Conservation (phyloP, 2,113 vertebrate genomes). For the Muntiacus muntjak region DNA sequence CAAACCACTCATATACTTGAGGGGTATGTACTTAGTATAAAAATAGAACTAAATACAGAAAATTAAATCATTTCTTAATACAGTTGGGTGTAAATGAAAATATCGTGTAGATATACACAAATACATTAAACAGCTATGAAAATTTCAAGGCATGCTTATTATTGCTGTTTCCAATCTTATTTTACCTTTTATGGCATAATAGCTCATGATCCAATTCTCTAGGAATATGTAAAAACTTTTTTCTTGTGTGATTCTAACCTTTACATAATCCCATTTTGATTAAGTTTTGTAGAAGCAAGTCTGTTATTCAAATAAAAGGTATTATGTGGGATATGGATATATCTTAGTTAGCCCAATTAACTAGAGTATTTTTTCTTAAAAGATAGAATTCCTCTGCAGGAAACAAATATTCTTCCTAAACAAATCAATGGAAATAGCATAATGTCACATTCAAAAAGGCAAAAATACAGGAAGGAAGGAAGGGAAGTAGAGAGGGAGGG, state of each 20-base stretch:
- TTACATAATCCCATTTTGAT: not conserved
- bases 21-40: not conserved
- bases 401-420: not conserved
- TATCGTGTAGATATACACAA: not conserved
- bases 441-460: not conserved
- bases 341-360: not conserved
- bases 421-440: not conserved
- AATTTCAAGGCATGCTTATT: not conserved
- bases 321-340: not conserved
- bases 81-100: not conserved
- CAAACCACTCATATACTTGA: not conserved
- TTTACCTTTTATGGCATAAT: conserved; percentile 2
- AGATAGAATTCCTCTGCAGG: not conserved
- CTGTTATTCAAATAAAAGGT: not conserved
- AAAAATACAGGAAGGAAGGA: not conserved
- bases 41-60: not conserved
- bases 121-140: not conserved
- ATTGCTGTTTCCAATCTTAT: not conserved
- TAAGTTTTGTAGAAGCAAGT: not conserved
- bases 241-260: not conserved
- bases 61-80: not conserved
- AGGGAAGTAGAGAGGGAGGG: too few relatives aligned
- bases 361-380: not conserved
- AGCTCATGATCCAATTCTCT: not conserved
- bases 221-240: not conserved